phyloP scores from a whole-genome alignment of 1,140 invertebrate species.

The Drosophila ercepeae region DNA sequence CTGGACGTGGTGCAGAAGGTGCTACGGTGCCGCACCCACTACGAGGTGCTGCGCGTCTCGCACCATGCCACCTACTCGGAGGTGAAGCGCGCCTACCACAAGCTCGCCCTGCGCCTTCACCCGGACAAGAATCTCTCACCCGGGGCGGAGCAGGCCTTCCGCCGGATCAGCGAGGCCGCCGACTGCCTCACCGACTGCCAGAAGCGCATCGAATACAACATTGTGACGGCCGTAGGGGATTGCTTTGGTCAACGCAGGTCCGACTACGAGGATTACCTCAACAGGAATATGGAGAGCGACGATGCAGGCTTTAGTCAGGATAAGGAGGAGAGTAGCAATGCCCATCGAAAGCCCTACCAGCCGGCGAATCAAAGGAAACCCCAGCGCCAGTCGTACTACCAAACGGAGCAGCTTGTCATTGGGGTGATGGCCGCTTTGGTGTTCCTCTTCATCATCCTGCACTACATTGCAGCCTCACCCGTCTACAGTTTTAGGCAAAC shows the following conservation, averaged over 20 bases:
- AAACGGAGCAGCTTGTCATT: slow-evolving; percentile 89
- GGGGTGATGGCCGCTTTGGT: slow-evolving; percentile 86
- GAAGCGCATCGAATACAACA: slow-evolving; percentile 97
- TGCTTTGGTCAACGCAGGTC: neutral
- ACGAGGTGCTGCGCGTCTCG: slow-evolving; percentile 95
- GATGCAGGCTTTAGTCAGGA: neutral
- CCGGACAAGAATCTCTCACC: slow-evolving; percentile 99
- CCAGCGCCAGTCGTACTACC: slow-evolving; percentile 54
- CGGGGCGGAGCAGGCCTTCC: slow-evolving; percentile 97
- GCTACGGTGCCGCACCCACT: slow-evolving; percentile 95
- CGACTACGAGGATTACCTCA: neutral
- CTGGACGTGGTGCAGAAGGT: slow-evolving; percentile 86
- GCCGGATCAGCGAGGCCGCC: slow-evolving; percentile 96
- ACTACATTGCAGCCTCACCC: slow-evolving; percentile 96
- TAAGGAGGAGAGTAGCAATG: neutral
- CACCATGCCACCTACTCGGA: slow-evolving; percentile 97
- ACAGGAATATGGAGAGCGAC: neutral
- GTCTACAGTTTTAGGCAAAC: slow-evolving; percentile 93
- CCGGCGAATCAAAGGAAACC: slow-evolving; percentile 80
- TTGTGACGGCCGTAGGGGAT: slow-evolving; percentile 84
- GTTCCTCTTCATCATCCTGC: slow-evolving; percentile 95
- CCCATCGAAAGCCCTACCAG: slow-evolving; percentile 48
- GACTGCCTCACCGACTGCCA: slow-evolving; percentile 95
- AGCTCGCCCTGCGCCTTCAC: slow-evolving; percentile 97
- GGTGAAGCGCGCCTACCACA: slow-evolving; percentile 98